phyloP scores from a whole-genome alignment of 2,888 invertebrate genomes.

The Beris chalybata region DNA sequence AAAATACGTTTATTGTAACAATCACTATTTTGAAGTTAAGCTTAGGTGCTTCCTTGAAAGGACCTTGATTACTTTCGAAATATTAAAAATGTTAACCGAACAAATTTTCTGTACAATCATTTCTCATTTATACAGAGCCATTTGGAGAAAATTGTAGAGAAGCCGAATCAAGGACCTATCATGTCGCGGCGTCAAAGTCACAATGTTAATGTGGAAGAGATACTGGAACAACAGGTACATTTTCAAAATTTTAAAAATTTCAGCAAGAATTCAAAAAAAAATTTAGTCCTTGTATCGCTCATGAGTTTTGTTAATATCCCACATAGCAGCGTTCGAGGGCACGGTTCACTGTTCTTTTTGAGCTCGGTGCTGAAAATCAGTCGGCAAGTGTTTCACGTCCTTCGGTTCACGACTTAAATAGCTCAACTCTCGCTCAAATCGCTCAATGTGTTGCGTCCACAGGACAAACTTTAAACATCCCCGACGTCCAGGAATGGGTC shows the following conservation, averaged over 20 bases:
- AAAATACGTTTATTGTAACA: no score
- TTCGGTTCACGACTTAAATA: constrained; percentile 63
- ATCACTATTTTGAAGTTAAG: no score
- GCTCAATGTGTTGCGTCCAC: constrained; percentile 86
- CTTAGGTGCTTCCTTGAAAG: no score
- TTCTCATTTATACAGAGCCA: constrained; percentile 66
- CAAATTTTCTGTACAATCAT: no score
- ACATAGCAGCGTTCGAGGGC: constrained; percentile 56
- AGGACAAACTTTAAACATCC: constrained; percentile 87
- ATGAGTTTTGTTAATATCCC: constrained; percentile 19
- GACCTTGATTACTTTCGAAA: no score
- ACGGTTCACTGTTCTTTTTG: constrained; percentile 83
- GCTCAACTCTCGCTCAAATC: constrained; percentile 77
- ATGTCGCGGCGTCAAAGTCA: constrained; percentile 61
- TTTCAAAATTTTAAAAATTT: background rate
- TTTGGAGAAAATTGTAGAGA: constrained; percentile 82
- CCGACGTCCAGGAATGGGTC: constrained; percentile 81
- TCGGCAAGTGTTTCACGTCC: constrained; percentile 67
- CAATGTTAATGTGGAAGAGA: constrained; percentile 69
- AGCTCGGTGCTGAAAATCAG: constrained; percentile 71
- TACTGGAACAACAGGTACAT: constrained; percentile 61
- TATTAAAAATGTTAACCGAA: no score
- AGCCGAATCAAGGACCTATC: constrained; percentile 64
- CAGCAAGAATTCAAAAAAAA: background rate
- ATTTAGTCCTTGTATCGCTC: background rate